Evolutionary conservation across 2,113 vertebrate genomes (phyloP).

Genomic region (Rhinolophus ferrumequinum): DNA sequence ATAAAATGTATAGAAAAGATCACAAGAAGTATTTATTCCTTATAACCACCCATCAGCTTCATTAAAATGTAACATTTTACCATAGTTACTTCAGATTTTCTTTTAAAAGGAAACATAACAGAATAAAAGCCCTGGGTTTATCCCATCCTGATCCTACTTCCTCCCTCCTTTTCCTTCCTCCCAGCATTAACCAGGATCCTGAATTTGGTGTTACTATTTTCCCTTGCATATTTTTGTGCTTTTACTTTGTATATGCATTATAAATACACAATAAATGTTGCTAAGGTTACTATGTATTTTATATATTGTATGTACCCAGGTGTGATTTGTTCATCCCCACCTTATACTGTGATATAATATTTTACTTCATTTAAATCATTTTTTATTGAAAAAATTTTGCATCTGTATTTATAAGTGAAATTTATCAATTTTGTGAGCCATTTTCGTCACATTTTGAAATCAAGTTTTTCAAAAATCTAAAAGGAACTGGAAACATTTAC

Average conservation of each 20-base stretch:
- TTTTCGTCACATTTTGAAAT: neutral
- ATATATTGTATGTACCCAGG: neutral
- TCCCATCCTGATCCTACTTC: neutral
- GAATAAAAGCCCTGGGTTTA: neutral
- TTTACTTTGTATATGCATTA: neutral
- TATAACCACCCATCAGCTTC: neutral
- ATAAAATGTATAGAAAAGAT: neutral
- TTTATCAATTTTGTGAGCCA: neutral
- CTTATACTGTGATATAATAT: neutral
- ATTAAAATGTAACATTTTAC: slow-evolving; percentile 1
- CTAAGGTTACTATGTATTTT: neutral
- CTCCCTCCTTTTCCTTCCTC: neutral
- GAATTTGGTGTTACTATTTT: neutral
- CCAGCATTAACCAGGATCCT: neutral
- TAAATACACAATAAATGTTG: neutral
- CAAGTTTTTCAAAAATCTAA: neutral
- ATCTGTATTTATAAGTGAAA: neutral
- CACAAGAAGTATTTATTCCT: neutral
- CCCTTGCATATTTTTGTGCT: neutral
- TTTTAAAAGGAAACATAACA: neutral
- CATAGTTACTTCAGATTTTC: neutral
- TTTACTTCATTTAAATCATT: neutral
- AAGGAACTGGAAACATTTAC: neutral
- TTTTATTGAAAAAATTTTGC: neutral
- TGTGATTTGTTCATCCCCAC: neutral